Evolutionary conservation across 2,888 invertebrate genomes (phyloP), one percentile per base, ranked within the genome.

Genomic region (Melanostoma scalare): DNA sequence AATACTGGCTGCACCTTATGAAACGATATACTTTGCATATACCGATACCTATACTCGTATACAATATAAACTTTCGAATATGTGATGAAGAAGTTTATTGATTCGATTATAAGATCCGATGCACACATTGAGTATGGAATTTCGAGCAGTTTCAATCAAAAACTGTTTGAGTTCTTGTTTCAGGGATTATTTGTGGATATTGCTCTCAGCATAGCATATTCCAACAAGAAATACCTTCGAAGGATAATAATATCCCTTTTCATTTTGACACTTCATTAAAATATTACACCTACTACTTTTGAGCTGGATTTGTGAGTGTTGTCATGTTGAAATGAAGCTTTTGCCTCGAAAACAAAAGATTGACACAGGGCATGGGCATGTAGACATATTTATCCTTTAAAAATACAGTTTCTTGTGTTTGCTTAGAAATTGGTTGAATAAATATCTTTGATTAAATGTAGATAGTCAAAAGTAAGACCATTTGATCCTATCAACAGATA

Each of bases 51-150:
- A 44, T 1, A 20, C 20, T 20, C 20, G 0, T 44, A 40, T 35
- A 20, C 6, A 30, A 30, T 31, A 52, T 52, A 31, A 58, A 67
- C 20, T 53, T 61, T 61, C 69, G 40, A 38, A 38, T 35, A 63
- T 61, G 44, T 63, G 68, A 6, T 65, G 46, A 50, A 50, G 58
- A 50, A 71, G 79, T 74, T 74, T 75, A 74, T 79, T 84, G 74
- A 84, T 78, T 74, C 69, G 74, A 78, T 84, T 79, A 84, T 84
- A 71, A 65, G 84, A 75, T 71, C 65, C 46, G 60, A 72, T 60
- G 46, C 61, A 63, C 42, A 50, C 56, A 71, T 74, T 71, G 55
- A 60, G 48, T 42, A 71, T 71, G 58, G 53, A 69, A 63, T 75
- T 75, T 74, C 63, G 60, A 79, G 53, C 68, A 73, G 50, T 71